Conservation (phyloP, 1,140 invertebrate species). For the Euwallacea similis region DNA sequence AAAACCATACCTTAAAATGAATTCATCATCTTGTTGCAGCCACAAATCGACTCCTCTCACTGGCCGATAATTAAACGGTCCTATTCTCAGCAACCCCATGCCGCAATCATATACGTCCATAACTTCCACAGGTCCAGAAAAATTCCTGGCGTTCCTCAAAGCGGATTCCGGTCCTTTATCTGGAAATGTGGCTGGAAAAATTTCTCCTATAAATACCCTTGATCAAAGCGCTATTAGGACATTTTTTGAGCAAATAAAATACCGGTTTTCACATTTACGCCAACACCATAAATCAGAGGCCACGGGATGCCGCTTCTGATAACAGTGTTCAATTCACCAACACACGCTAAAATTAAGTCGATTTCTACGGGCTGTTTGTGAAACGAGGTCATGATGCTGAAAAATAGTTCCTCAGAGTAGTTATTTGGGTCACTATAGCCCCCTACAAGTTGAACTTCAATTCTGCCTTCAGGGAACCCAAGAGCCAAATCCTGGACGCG, state of each 20-base stretch:
- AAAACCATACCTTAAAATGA: slow-evolving; percentile 71
- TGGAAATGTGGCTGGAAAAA: slow-evolving; percentile 90
- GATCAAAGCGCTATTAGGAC: background rate
- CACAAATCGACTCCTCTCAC: slow-evolving; percentile 86
- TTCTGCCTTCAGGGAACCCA: slow-evolving; percentile 80
- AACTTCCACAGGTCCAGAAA: slow-evolving; percentile 84
- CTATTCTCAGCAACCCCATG: slow-evolving; percentile 81
- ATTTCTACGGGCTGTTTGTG: slow-evolving; percentile 86
- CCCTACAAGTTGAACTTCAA: slow-evolving; percentile 87
- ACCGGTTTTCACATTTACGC: slow-evolving; percentile 85
- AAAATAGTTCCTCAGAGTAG: slow-evolving; percentile 85
- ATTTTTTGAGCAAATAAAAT: slow-evolving; percentile 6
- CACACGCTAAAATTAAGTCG: slow-evolving; percentile 85
- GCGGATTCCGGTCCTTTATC: slow-evolving; percentile 90
- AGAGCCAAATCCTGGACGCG: slow-evolving; percentile 80
- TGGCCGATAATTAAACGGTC: slow-evolving; percentile 92
- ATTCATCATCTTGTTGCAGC: slow-evolving; percentile 87
- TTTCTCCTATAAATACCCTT: slow-evolving; percentile 65
- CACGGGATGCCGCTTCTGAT: slow-evolving; percentile 77
- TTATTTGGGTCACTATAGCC: slow-evolving; percentile 82
- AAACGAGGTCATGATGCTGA: slow-evolving; percentile 81
- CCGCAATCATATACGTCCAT: slow-evolving; percentile 88
- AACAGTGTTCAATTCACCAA: slow-evolving; percentile 87
- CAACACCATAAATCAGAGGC: slow-evolving; percentile 89
- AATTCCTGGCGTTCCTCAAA: slow-evolving; percentile 76